Percentiles rank a stretch among this genome's conserved stretches.
Evolutionary conservation across 2,888 invertebrate genomes (phyloP).

Genomic region (Papilio elwesi): DNA sequence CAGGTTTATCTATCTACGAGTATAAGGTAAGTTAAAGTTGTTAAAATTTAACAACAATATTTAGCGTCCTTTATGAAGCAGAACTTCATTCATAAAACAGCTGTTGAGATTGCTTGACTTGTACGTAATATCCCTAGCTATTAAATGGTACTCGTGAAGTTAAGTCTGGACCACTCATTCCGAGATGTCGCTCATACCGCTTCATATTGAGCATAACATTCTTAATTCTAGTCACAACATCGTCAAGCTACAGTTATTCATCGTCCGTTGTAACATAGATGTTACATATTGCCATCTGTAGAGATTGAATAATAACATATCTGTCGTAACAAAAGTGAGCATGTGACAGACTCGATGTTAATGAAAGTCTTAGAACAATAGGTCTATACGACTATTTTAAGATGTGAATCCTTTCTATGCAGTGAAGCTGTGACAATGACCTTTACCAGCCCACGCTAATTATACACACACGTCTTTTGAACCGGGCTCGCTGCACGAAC

Average conservation of each 20-base stretch:
- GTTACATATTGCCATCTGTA: background rate
- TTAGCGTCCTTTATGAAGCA: background rate
- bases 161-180: no score
- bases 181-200: no score
- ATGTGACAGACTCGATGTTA: conserved; percentile 37
- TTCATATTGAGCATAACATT: no score
- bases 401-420: conserved; percentile 62
- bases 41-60: background rate
- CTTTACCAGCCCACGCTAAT: conserved; percentile 82
- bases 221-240: background rate
- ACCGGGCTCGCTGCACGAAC: conserved; percentile 65
- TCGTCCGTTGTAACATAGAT: background rate
- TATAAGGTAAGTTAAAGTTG: no score
- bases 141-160: no score
- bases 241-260: background rate
- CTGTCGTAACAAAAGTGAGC: conserved; percentile 18
- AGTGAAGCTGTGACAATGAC: conserved; percentile 79
- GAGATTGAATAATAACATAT: background rate
- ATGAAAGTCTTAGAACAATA: conserved; percentile 55
- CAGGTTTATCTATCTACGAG: background rate
- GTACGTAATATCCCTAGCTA: background rate
- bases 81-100: background rate
- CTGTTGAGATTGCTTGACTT: background rate
- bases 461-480: conserved; percentile 70
- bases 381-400: conserved; percentile 58